Evolutionary conservation across 1,140 invertebrate genomes (phyloP), one percentile per base, ranked within the genome.

Genomic region (Philaenus spumarius): DNA sequence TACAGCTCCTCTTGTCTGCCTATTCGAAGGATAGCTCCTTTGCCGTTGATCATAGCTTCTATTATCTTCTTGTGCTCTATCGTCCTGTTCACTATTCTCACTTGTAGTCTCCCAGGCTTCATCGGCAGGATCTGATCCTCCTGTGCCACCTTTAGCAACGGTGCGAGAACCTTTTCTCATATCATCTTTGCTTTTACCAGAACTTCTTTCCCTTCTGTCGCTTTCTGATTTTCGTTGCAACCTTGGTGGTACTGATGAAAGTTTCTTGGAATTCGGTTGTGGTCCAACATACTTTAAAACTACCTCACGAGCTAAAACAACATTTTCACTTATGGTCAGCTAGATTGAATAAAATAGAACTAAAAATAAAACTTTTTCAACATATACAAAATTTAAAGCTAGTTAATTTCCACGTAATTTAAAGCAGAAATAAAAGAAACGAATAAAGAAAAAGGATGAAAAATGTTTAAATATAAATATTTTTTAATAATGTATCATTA

Each of bases 91-190:
- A 65, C 82, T 83, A 67, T 82, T 82, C 68, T 86, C 82, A 2
- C 82, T 85, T 1, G 82, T 82, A 0, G 82, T 83, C 64, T 85
- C 82, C 81, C 82, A 84, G 61, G 80, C 80, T 62, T 84, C 83
- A 56, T 84, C 82, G 55, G 78, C 80, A 5, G 69, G 26, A 30
- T 65, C 3, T 74, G 42, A 34, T 37, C 22, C 20, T 43, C 46
- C 20, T 22, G 24, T 62, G 11, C 2, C 40, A 37, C 35, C 47
- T 54, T 46, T 48, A 23, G 46, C 57, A 17, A 43, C 35, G 15
- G 43, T 48, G 45, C 61, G 39, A 17, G n/a, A 37, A 35, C 55
- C 62, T 43, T 51, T 50, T 19, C 34, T 45, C 19, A 42, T 26
- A 23, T 45, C 24, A 14, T 19, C 61, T 23, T 40, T n/a, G 12